phyloP scores from a whole-genome alignment of 2,888 invertebrate species.

The Nezara viridula region DNA sequence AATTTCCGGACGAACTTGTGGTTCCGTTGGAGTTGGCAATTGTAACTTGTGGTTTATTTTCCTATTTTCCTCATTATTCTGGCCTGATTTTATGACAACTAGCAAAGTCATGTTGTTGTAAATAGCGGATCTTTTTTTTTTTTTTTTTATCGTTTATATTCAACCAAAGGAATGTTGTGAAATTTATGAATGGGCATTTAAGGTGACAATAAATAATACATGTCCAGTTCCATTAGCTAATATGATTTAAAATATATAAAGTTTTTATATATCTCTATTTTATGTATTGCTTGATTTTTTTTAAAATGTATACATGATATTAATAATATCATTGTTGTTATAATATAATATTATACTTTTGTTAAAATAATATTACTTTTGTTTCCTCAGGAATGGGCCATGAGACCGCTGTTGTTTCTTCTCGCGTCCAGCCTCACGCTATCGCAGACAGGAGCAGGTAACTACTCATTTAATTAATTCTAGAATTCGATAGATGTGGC shows the following conservation, averaged over 20 bases:
- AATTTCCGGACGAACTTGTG: not conserved
- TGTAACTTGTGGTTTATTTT: not conserved
- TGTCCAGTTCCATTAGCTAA: no score
- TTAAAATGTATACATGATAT: no score
- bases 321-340: no score
- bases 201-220: no score
- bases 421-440: not conserved
- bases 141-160: not conserved
- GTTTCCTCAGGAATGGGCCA: conserved; percentile 37
- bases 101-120: not conserved
- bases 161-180: not conserved
- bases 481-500: no score
- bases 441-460: conserved; percentile 30
- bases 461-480: not conserved
- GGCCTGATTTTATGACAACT: not conserved
- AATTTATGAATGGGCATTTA: no score
- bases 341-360: no score
- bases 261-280: no score
- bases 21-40: not conserved
- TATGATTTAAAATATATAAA: no score
- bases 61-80: not conserved
- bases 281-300: no score
- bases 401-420: conserved; percentile 27
- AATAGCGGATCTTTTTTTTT: not conserved
- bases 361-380: not conserved